These are phyloP conservation scores for rat (Rattus norvegicus) DNA, from an alignment of 2,113 vertebrate genomes.

Conservation along the genomic window DNA sequence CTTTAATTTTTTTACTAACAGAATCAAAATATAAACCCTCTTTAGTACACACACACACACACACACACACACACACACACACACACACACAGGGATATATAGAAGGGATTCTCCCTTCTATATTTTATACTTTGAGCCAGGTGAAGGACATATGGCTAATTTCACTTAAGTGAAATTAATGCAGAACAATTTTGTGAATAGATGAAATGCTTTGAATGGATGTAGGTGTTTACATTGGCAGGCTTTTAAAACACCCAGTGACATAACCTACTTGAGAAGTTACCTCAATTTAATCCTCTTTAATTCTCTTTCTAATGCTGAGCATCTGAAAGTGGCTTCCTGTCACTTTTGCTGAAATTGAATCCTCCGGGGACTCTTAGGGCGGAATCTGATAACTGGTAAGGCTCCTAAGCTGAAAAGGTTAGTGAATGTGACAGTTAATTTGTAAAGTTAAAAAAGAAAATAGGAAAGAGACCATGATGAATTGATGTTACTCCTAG, in stretches of 20 bases:
- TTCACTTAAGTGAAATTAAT: not conserved
- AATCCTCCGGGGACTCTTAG: not conserved
- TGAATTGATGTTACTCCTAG: not conserved
- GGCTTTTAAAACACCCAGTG: not conserved
- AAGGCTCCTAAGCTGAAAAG: not conserved
- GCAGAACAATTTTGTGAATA: not conserved
- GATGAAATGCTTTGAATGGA: not conserved
- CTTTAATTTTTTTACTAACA: not conserved
- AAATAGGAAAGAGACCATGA: not conserved
- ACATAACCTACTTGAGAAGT: not conserved
- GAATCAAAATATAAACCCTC: not conserved
- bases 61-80: not conserved
- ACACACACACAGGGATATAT: not conserved
- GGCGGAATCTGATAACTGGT: not conserved
- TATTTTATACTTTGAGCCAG: not conserved
- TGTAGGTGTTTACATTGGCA: not conserved
- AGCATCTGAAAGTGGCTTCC: not conserved
- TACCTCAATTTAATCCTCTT: not conserved
- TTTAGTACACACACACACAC: not conserved
- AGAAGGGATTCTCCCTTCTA: not conserved
- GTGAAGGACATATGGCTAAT: not conserved
- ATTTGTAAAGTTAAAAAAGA: constrained; percentile 22
- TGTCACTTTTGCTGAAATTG: constrained; percentile 1
- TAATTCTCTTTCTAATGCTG: not conserved
- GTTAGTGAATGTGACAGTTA: not conserved